Percentiles rank a stretch among this genome's conserved stretches.
Conservation (phyloP, 1,140 invertebrate genomes). For the Calycopis cecrops region DNA sequence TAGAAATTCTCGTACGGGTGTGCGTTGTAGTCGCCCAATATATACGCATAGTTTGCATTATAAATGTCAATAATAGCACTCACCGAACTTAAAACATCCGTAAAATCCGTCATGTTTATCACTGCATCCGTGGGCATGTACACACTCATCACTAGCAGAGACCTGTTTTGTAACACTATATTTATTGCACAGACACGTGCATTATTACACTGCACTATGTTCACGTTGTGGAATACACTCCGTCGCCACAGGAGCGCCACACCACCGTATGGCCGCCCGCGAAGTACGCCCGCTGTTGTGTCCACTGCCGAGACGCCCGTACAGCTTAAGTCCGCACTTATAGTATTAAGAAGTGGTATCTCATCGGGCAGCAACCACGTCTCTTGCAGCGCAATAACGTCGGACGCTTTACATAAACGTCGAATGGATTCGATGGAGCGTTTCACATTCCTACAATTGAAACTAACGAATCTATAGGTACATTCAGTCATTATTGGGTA, state of each 20-base stretch:
- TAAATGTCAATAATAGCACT: slow-evolving; percentile 25
- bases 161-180: slow-evolving; percentile 18
- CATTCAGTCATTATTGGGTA: slow-evolving; percentile 10
- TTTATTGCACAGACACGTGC: slow-evolving; percentile 24
- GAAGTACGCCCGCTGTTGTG: slow-evolving; percentile 18
- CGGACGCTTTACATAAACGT: slow-evolving; percentile 18
- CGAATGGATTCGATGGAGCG: slow-evolving; percentile 21
- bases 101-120: slow-evolving; percentile 24
- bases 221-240: slow-evolving; percentile 21
- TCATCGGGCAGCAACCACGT: slow-evolving; percentile 23
- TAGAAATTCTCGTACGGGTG: too few species aligned
- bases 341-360: slow-evolving; percentile 12
- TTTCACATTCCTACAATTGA: slow-evolving; percentile 29
- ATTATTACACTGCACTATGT: slow-evolving; percentile 26
- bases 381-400: slow-evolving; percentile 25
- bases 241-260: slow-evolving; percentile 26
- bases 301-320: slow-evolving; percentile 23
- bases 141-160: slow-evolving; percentile 28
- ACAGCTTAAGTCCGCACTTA: slow-evolving; percentile 18
- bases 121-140: slow-evolving; percentile 28
- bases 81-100: slow-evolving; percentile 24
- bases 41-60: slow-evolving; percentile 20
- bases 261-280: slow-evolving; percentile 24
- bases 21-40: too few species aligned
- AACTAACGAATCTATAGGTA: slow-evolving; percentile 16